Base-by-base conservation (phyloP, 30 jellyfish, hydroid and myxozoan genomes). In the Pseudorhiza aurosa region DNA sequence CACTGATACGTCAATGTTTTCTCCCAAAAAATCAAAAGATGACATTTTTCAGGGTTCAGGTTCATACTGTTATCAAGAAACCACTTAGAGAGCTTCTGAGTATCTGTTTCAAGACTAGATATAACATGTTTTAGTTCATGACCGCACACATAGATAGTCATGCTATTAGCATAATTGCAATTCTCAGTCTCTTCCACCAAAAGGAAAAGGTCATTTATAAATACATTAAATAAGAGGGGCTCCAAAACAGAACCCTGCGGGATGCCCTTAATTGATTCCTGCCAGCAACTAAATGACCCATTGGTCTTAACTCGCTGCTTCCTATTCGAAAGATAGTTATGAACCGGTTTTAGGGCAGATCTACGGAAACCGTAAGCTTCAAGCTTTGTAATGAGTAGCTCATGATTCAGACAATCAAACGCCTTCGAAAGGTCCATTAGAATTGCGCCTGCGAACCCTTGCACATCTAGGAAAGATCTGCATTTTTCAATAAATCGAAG, bases 221-320 rank as follows among this genome's bases (percentile, higher is more conserved):
- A 57, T 57, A 57, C 26, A 9, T 57, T 57, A 57, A 44, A 72
- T 9, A 51, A 46, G 70, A 44, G 85, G 85, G 39, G 25, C 0
- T 79, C 85, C 59, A 72, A 33, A 72, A 72, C 85, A 17, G 85
- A 72, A 8, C 77, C 77, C 37, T 72, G 85, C 28, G 71, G 71
- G 18, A 57, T 39, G 0, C 39, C 39, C 10, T 9, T 57, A 57
- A 14, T 19, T 2, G 59, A 35, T 21, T 56, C 80, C 30, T 44
- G 51, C 28, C 57, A 56, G 27, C n/a, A 29, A 33, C 72, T 56
- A 31, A 58, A 10, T 5, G 47, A 58, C 47, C 51, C 72, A 58
- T 58, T 58, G 14, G 25, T 15, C 47, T 58, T 19, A 10, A 58
- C 51, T 8, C 72, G 43, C 49, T 58, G 72, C 25, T 58, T 19